A percentile compares a stretch with the other conserved stretches of the same genome.
These are phyloP conservation scores for Metallyticus violacea DNA, from an alignment of 2,888 invertebrate species.

Conservation along the genomic window DNA sequence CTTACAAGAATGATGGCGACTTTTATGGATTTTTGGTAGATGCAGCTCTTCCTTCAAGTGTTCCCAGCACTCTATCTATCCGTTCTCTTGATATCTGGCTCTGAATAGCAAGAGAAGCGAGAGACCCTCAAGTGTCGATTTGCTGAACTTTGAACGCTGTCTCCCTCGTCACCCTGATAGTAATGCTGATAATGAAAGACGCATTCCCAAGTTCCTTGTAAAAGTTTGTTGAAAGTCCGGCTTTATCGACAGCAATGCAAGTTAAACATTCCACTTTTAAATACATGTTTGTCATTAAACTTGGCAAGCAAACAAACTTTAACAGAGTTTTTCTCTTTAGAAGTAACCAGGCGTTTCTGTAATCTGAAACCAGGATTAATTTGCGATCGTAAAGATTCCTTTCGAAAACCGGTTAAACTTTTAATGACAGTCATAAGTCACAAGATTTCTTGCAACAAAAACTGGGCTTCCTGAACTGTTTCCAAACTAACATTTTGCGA, in stretches of 20 bases:
- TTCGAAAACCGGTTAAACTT: no score
- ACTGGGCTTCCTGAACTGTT: no score
- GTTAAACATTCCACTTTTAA: no score
- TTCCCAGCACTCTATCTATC: background rate
- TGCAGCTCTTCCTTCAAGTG: background rate
- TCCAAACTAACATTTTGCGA: no score
- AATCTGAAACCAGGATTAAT: no score
- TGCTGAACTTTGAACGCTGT: background rate
- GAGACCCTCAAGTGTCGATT: background rate
- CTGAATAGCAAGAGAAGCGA: background rate
- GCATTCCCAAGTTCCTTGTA: background rate
- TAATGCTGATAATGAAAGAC: background rate
- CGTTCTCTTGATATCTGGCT: background rate
- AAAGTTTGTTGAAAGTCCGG: background rate
- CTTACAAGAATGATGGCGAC: background rate
- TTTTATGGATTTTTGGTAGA: conserved; percentile 6
- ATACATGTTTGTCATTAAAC: no score
- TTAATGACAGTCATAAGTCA: no score
- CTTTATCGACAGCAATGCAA: background rate
- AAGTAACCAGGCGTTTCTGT: no score
- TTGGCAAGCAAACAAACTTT: no score
- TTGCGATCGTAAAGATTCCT: no score
- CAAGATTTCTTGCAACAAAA: no score
- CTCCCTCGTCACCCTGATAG: background rate
- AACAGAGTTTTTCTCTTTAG: no score